A percentile compares a stretch with the other conserved stretches of the same genome.
Conservation (phyloP, 2,797 vertebrate species). For the Columba guinea region DNA sequence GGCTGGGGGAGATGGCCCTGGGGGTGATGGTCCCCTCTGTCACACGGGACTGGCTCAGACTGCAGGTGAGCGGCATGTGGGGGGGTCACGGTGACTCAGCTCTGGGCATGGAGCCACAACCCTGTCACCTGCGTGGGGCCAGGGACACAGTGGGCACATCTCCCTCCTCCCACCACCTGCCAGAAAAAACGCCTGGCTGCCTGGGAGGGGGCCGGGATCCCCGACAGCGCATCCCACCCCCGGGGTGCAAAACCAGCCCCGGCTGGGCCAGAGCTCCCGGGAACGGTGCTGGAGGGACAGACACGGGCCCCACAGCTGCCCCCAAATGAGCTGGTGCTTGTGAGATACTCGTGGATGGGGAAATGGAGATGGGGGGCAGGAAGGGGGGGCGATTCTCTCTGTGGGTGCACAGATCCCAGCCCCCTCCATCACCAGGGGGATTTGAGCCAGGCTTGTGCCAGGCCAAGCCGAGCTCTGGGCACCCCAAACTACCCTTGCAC, state of each 20-base stretch:
- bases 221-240: not conserved
- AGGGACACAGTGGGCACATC: not conserved
- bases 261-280: not conserved
- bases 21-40: not conserved
- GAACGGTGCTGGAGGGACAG: not conserved
- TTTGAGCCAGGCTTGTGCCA: not conserved
- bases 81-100: not conserved
- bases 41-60: not conserved
- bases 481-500: not conserved
- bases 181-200: not conserved
- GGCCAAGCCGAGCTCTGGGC: not conserved
- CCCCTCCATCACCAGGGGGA: not conserved
- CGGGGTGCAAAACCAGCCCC: too few relatives aligned
- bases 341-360: not conserved
- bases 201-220: not conserved
- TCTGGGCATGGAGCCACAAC: not conserved
- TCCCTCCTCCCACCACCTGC: not conserved
- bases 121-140: not conserved
- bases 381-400: not conserved
- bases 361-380: not conserved
- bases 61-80: not conserved
- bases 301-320: not conserved
- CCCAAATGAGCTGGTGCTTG: not conserved
- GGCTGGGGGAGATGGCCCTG: not conserved
- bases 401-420: not conserved